phyloP scores from a whole-genome alignment of 2,888 invertebrate species.

The Ernsta delagoae region DNA sequence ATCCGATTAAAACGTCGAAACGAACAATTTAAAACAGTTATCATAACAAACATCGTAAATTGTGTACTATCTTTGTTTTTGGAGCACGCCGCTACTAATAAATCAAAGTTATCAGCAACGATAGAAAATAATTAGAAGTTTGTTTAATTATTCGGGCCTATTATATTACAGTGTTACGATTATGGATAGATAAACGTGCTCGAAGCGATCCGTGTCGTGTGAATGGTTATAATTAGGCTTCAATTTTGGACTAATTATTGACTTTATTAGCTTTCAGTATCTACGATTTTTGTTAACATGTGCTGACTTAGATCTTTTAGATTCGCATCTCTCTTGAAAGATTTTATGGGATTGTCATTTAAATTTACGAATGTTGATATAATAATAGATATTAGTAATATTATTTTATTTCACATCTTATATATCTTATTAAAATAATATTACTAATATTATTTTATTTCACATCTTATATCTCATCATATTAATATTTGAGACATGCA shows the following conservation, averaged over 20 bases:
- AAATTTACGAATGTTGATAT: no score
- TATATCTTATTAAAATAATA: no score
- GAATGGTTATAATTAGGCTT: slow-evolving; percentile 45
- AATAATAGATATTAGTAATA: no score
- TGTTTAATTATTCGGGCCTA: slow-evolving; percentile 72
- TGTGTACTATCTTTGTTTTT: slow-evolving; percentile 60
- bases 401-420: no score
- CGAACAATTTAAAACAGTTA: slow-evolving; percentile 64
- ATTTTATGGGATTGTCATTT: no score
- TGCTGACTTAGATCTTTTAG: no score
- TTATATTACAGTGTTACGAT: slow-evolving; percentile 44
- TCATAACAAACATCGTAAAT: slow-evolving; percentile 73
- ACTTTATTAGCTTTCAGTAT: no score
- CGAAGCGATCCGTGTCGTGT: slow-evolving; percentile 46
- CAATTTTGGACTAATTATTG: slow-evolving; percentile 34
- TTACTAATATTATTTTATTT: no score
- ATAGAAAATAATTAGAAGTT: slow-evolving; percentile 78
- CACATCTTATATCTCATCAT: no score
- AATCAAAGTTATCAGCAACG: slow-evolving; percentile 74
- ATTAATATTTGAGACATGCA: no score
- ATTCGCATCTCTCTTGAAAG: no score
- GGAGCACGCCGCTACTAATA: slow-evolving; percentile 60
- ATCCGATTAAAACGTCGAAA: slow-evolving; percentile 58
- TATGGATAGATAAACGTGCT: slow-evolving; percentile 40
- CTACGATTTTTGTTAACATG: no score